phyloP scores from a whole-genome alignment of 2,113 vertebrate species.

The Hystrix brachyura region DNA sequence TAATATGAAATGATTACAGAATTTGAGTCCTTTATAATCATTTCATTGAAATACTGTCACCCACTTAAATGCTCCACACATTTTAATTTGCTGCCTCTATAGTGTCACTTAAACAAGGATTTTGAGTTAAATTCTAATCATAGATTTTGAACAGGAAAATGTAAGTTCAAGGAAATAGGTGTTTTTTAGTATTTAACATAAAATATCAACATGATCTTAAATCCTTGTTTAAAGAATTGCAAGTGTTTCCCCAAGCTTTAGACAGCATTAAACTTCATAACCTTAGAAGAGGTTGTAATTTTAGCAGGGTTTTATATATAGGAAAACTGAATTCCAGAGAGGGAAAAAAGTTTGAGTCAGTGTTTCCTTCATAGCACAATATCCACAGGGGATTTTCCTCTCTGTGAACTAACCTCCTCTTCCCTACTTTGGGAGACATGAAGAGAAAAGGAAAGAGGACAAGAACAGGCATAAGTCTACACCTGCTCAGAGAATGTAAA shows the following conservation, averaged over 20 bases:
- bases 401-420: neutral
- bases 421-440: neutral
- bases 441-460: neutral
- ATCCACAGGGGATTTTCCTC: neutral
- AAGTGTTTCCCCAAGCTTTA: neutral
- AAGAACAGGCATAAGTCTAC: neutral
- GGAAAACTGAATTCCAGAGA: neutral
- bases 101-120: neutral
- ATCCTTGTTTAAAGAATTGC: neutral
- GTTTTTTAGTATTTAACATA: neutral
- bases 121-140: slow-evolving; percentile 54
- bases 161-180: neutral
- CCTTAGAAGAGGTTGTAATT: neutral
- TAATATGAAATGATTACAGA: slow-evolving; percentile 14
- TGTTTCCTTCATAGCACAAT: neutral
- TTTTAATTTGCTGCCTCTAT: slow-evolving; percentile 34
- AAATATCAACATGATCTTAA: slow-evolving; percentile 32
- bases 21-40: neutral
- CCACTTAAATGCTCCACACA: neutral
- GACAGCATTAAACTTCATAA: neutral
- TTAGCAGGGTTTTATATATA: slow-evolving; percentile 7
- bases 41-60: slow-evolving; percentile 42
- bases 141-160: slow-evolving; percentile 40
- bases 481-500: neutral
- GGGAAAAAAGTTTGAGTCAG: neutral